Evolutionary conservation across 2,797 vertebrate genomes (phyloP).

Genomic region (Morelia viridis): DNA sequence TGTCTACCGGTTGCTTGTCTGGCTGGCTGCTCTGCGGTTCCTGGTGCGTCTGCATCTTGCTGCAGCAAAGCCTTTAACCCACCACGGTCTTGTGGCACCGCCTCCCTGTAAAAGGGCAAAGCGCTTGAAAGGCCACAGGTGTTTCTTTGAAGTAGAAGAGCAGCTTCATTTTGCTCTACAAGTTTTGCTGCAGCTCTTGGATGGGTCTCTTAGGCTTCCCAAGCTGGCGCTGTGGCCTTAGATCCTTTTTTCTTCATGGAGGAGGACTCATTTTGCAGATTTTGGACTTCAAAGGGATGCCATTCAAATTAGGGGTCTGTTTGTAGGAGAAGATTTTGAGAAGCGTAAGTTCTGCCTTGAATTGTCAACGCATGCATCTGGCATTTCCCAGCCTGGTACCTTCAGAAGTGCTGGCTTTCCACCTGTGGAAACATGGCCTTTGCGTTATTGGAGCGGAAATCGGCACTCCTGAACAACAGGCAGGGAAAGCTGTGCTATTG

Average conservation of each 20-base stretch:
- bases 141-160: background rate
- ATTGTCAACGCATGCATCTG: no score
- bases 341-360: background rate
- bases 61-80: no score
- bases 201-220: background rate
- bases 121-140: no score
- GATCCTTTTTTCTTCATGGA: background rate
- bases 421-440: background rate
- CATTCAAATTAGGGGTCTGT: background rate
- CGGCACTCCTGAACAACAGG: background rate
- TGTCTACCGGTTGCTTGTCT: background rate
- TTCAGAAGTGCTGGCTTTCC: background rate
- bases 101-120: background rate
- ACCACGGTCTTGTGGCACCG: no score
- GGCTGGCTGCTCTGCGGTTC: background rate
- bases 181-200: no score
- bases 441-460: background rate
- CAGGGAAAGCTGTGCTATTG: rapidly evolving
- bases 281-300: background rate
- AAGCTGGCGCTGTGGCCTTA: background rate
- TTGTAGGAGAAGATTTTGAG: background rate
- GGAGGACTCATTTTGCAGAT: background rate
- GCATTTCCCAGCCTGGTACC: no score
- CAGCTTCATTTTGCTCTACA: background rate
- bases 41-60: no score